phyloP scores from a whole-genome alignment of 2,797 vertebrate genomes.

The Psittacula echo region DNA sequence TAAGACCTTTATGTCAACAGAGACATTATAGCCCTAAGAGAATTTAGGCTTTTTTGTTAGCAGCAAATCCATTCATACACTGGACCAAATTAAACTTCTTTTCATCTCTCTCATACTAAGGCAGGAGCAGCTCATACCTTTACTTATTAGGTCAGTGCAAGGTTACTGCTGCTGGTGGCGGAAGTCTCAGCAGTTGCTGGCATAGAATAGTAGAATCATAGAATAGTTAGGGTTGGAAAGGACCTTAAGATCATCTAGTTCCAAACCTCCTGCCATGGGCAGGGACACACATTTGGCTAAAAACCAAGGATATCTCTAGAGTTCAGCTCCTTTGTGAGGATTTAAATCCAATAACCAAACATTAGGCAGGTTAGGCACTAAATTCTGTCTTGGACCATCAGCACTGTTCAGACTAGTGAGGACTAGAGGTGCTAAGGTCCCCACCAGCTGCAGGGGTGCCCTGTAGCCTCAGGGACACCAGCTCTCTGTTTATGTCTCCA shows the following conservation, averaged over 20 bases:
- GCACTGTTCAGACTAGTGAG: background rate
- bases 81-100: background rate
- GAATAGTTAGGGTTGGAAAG: no score
- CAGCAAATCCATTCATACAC: background rate
- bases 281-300: background rate
- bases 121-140: background rate
- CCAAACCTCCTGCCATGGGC: no score
- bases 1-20: background rate
- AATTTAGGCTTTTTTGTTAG: background rate
- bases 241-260: no score
- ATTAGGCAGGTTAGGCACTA: background rate
- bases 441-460: background rate
- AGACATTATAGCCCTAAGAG: background rate
- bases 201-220: no score
- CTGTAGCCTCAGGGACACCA: background rate
- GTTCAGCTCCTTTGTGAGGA: background rate
- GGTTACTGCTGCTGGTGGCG: constrained; percentile 8
- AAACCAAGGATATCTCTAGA: background rate
- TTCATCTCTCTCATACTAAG: background rate
- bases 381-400: background rate
- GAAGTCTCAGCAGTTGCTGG: background rate
- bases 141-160: background rate
- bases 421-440: background rate
- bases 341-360: background rate
- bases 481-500: background rate